These are phyloP conservation scores for Bombus impatiens DNA, from an alignment of 1,140 invertebrate genomes.

Conservation along the genomic window DNA sequence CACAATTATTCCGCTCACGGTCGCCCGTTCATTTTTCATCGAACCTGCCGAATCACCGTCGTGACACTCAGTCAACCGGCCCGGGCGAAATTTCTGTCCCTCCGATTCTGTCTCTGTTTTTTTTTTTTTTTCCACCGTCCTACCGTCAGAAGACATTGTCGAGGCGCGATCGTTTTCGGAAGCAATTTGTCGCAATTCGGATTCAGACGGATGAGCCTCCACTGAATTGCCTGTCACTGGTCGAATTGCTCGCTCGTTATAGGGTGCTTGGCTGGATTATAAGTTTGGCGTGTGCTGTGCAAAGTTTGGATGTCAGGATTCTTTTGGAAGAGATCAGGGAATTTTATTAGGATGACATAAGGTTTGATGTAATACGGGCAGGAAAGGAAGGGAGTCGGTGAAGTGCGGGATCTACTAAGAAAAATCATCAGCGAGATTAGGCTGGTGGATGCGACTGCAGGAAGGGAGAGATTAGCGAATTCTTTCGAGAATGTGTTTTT, in stretches of 20 bases:
- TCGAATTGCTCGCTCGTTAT: background rate
- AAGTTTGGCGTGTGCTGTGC: too few relatives aligned
- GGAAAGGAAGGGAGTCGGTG: too few relatives aligned
- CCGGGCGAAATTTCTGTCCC: background rate
- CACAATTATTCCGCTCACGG: slow-evolving; percentile 68
- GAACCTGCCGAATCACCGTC: slow-evolving; percentile 65
- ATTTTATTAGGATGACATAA: background rate
- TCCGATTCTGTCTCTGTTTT: background rate
- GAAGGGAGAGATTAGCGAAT: background rate
- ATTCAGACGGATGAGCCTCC: slow-evolving; percentile 14
- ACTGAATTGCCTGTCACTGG: background rate
- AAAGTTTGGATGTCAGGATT: too few relatives aligned
- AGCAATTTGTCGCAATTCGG: slow-evolving; percentile 58
- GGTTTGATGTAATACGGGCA: too few relatives aligned
- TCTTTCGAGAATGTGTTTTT: too few relatives aligned
- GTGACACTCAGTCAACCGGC: slow-evolving; percentile 35
- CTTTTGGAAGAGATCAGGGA: background rate
- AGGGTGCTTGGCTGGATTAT: too few relatives aligned
- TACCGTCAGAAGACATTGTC: too few relatives aligned
- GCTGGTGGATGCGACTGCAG: background rate
- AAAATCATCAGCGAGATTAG: background rate
- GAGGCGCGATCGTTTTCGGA: slow-evolving; percentile 28
- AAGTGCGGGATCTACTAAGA: too few relatives aligned
- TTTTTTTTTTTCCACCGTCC: background rate
- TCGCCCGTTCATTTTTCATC: slow-evolving; percentile 66